Percentiles rank a stretch among this genome's conserved stretches.
phyloP scores from a whole-genome alignment of 2,888 invertebrate genomes.

The Biston stratarius region DNA sequence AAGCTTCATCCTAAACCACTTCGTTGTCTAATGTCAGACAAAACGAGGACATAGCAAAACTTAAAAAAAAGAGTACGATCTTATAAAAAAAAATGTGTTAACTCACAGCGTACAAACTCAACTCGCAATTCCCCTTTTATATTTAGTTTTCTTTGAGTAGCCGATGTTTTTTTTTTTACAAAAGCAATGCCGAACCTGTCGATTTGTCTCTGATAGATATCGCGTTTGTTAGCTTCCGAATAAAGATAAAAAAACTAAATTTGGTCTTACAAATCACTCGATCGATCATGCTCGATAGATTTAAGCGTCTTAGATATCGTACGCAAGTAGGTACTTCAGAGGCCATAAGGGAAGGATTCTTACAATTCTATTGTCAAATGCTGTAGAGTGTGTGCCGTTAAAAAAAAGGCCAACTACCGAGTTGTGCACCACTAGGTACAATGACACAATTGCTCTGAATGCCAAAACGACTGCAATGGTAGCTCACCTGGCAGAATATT shows the following conservation, averaged over 20 bases:
- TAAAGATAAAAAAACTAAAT: background rate
- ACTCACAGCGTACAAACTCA: too few species aligned
- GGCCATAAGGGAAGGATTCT: conserved; percentile 11
- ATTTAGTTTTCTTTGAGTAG: conserved; percentile 29
- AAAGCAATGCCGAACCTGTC: conserved; percentile 17
- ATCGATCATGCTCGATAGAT: conserved; percentile 41
- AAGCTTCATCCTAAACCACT: too few species aligned
- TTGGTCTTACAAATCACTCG: conserved; percentile 25
- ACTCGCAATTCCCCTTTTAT: too few species aligned
- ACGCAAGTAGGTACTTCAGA: conserved; percentile 5
- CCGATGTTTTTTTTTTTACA: conserved; percentile 20
- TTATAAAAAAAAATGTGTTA: too few species aligned
- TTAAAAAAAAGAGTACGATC: too few species aligned
- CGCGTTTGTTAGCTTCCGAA: background rate
- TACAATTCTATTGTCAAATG: conserved; percentile 19
- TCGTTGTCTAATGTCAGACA: too few species aligned
- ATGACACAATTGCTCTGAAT: too few species aligned
- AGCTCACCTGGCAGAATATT: too few species aligned
- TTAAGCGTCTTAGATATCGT: conserved; percentile 31
- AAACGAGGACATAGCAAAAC: too few species aligned
- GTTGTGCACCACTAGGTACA: too few species aligned
- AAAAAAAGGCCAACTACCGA: background rate
- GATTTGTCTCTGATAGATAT: background rate
- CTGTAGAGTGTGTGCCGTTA: background rate
- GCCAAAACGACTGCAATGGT: too few species aligned